A percentile compares a stretch with the other conserved stretches of the same genome.
Conservation (phyloP, 2,113 vertebrate species). For the Dasyornis broadbenti region DNA sequence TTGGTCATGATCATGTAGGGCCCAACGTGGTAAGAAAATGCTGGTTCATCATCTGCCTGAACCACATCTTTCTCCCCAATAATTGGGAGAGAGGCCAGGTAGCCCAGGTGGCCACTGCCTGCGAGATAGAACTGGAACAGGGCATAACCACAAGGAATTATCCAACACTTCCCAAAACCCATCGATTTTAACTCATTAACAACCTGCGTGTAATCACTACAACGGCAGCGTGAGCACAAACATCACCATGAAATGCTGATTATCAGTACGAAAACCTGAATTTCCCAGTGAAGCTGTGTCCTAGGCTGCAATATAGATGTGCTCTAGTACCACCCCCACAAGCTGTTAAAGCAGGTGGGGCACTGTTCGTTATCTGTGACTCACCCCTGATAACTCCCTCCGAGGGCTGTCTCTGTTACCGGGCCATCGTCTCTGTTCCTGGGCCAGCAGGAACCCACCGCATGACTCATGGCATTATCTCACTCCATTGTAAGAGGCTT, state of each 20-base stretch:
- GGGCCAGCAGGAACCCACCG: no score
- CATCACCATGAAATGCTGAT: neutral
- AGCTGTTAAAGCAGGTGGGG: no score
- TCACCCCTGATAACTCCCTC: no score
- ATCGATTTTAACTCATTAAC: rapidly evolving
- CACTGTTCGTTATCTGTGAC: no score
- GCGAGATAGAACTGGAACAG: conserved; percentile 74
- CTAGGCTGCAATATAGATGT: no score
- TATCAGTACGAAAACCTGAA: neutral
- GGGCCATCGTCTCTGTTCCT: no score
- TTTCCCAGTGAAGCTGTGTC: neutral
- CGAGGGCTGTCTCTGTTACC: no score
- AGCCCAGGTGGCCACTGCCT: conserved; percentile 56
- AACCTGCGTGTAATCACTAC: neutral
- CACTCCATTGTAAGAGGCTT: no score
- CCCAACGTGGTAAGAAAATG: conserved; percentile 74
- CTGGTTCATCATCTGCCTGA: conserved; percentile 77
- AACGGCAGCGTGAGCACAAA: neutral
- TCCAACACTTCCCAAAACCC: neutral
- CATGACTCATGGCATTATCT: no score
- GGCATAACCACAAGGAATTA: neutral
- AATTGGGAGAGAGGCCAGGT: conserved; percentile 75
- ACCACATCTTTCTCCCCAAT: conserved; percentile 75
- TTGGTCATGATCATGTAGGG: conserved; percentile 82
- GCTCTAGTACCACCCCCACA: no score